A percentile compares a stretch with the other conserved stretches of the same genome.
phyloP scores from a whole-genome alignment of 1,140 invertebrate species.

The Eupeodes corollae region DNA sequence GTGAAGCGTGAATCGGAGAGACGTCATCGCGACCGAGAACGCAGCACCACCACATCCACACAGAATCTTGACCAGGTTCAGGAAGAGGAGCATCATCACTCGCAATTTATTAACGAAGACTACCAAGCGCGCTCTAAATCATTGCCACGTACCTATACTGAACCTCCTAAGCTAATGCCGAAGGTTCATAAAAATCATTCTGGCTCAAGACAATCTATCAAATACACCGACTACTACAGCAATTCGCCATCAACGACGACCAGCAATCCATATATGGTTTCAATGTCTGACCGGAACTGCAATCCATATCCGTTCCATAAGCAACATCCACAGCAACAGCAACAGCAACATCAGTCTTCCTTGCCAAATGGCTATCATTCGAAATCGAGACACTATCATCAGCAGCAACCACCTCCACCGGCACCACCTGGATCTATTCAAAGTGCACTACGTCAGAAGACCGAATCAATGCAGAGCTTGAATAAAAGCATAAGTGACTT shows the following conservation, averaged over 20 bases:
- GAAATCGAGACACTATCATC: slow-evolving; percentile 25
- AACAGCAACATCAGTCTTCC: slow-evolving; percentile 23
- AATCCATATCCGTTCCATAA: slow-evolving; percentile 1
- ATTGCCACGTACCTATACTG: slow-evolving; percentile 26
- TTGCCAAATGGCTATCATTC: slow-evolving; percentile 34
- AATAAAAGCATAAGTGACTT: slow-evolving; percentile 36
- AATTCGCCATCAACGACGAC: slow-evolving; percentile 19
- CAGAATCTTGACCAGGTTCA: slow-evolving; percentile 44
- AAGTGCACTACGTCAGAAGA: slow-evolving; percentile 27
- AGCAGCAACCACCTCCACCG: slow-evolving; percentile 6
- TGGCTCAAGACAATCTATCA: not conserved
- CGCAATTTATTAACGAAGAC: slow-evolving; percentile 13
- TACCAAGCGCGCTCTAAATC: slow-evolving; percentile 28
- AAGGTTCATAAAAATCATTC: slow-evolving; percentile 1
- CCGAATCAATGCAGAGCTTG: slow-evolving; percentile 36
- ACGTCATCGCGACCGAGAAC: slow-evolving; percentile 57
- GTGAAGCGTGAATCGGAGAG: slow-evolving; percentile 84
- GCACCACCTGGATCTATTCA: slow-evolving; percentile 22
- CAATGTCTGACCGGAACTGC: not conserved
- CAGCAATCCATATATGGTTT: not conserved
- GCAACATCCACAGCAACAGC: slow-evolving; percentile 24
- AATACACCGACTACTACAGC: slow-evolving; percentile 14
- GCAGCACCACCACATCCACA: slow-evolving; percentile 24
- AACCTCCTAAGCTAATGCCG: slow-evolving; percentile 20
- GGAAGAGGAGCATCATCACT: slow-evolving; percentile 39